Base-by-base conservation (phyloP, 2,113 vertebrate species). In the Bufo bufo region DNA sequence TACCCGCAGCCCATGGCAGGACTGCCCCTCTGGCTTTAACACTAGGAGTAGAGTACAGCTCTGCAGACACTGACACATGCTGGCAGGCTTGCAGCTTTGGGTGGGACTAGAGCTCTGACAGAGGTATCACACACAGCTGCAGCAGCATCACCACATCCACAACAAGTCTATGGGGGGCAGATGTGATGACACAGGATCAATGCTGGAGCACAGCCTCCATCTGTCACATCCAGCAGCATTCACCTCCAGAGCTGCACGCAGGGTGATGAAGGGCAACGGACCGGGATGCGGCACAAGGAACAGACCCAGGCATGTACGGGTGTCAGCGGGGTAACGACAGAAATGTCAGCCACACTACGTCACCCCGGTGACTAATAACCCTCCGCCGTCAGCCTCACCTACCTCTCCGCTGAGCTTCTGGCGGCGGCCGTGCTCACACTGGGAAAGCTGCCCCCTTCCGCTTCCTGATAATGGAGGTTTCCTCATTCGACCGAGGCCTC, bases 401-500 rank as follows among this genome's bases (percentile, higher is more conserved):
- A 85, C 69, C 50, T 23, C 14, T 74, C 85, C 14, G 54, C 69
- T 43, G 50, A 9, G 4, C 17, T 16, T n/a, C 63, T 17, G 4
- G 78, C 11, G 23, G 9, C 11, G 11, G 17, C 16, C 65, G 52
- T 52, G 52, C 52, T 0, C 56, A 14, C 9, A 33, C 33, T 33
- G 33, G 33, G 33, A 33, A 33, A 58, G 50, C 7, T 17, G 66
- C 61, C 87, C n/a, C 19, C 33, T 50, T 50, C 45, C 20, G 59
- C 23, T 81, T 45, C 59, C 80, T 12, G 19, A 16, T 49, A 52
- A 11, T 66, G 49, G 65, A 14, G 20, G 45, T 23, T 43, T 74
- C 82, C 82, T 71, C 65, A 33, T 65, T 20, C 65, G 13, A 52
- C 85, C 56, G n/a, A 20, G 87, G 87, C 87, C 86, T 87, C 78